phyloP scores from a whole-genome alignment of 2,113 vertebrate genomes.

The Mus pahari region DNA sequence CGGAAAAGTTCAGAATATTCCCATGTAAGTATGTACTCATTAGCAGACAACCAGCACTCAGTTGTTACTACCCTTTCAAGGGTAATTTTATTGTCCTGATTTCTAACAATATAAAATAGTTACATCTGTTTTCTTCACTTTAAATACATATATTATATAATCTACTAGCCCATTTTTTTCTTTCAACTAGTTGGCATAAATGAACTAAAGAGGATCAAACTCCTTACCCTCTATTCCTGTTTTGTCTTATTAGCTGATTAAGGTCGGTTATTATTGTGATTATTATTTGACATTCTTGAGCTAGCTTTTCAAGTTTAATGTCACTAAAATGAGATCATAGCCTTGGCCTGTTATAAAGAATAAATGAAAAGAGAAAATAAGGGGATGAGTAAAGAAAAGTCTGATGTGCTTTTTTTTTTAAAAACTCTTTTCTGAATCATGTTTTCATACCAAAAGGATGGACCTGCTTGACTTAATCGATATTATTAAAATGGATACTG shows the following conservation, averaged over 20 bases:
- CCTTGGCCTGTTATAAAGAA: conserved; percentile 56
- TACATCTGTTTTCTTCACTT: conserved; percentile 47
- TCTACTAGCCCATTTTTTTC: conserved; percentile 14
- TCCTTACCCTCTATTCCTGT: conserved; percentile 31
- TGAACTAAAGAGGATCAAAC: conserved; percentile 49
- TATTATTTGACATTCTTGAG: conserved; percentile 60
- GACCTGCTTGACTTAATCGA: conserved; percentile 26
- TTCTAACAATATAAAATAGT: conserved; percentile 41
- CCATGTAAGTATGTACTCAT: neutral
- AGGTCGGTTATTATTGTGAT: conserved; percentile 43
- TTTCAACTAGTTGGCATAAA: conserved; percentile 30
- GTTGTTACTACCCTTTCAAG: neutral
- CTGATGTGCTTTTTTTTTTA: conserved; percentile 59
- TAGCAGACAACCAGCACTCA: neutral
- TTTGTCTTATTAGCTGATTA: conserved; percentile 54
- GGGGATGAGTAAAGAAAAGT: conserved; percentile 26
- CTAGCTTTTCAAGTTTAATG: conserved; percentile 65
- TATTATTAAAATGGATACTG: conserved; percentile 49
- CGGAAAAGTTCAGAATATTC: conserved; percentile 49
- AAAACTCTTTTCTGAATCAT: conserved; percentile 65
- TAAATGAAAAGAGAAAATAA: conserved; percentile 29
- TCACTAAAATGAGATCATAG: conserved; percentile 58
- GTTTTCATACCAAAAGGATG: conserved; percentile 41
- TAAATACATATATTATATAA: conserved; percentile 15
- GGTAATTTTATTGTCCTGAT: conserved; percentile 8